Conservation (phyloP, 2,888 invertebrate genomes). For the Apamea epomidion region DNA sequence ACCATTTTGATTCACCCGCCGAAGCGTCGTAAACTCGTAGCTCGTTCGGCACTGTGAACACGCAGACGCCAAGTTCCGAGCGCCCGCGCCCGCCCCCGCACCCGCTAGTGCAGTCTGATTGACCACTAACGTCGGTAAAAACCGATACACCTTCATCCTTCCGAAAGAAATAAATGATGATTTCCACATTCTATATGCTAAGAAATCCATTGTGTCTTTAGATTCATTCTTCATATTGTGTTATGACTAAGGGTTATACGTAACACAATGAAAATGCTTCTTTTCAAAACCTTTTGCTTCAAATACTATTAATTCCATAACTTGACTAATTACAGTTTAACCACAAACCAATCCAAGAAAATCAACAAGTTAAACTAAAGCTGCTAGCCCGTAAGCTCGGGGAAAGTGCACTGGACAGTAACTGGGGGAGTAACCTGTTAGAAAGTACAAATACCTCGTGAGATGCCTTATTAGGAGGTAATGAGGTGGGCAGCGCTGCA, state of each 20-base stretch:
- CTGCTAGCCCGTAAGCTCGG: slow-evolving; percentile 33
- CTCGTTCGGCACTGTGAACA: too few relatives aligned
- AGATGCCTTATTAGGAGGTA: slow-evolving; percentile 46
- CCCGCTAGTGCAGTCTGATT: too few relatives aligned
- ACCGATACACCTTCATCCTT: background rate
- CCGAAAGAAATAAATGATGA: background rate
- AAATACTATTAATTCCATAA: background rate
- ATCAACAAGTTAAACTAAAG: slow-evolving; percentile 22
- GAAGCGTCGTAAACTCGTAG: too few relatives aligned
- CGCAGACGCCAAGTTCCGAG: too few relatives aligned
- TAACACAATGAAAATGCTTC: background rate
- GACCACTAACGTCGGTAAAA: too few relatives aligned
- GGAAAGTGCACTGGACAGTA: slow-evolving; percentile 51
- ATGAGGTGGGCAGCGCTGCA: slow-evolving; percentile 24
- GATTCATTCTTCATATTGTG: too few relatives aligned
- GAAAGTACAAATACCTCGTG: slow-evolving; percentile 51
- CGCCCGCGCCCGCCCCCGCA: too few relatives aligned
- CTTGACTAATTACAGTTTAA: background rate
- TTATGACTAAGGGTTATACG: too few relatives aligned
- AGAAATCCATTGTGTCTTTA: background rate
- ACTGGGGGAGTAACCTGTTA: slow-evolving; percentile 47
- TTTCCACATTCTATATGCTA: background rate
- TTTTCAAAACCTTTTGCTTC: background rate
- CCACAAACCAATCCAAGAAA: background rate
- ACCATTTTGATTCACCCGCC: too few relatives aligned